A percentile compares a stretch with the other conserved stretches of the same genome.
Evolutionary conservation across 1,140 invertebrate genomes (phyloP).

Genomic region (Lasaia peninsularis): DNA sequence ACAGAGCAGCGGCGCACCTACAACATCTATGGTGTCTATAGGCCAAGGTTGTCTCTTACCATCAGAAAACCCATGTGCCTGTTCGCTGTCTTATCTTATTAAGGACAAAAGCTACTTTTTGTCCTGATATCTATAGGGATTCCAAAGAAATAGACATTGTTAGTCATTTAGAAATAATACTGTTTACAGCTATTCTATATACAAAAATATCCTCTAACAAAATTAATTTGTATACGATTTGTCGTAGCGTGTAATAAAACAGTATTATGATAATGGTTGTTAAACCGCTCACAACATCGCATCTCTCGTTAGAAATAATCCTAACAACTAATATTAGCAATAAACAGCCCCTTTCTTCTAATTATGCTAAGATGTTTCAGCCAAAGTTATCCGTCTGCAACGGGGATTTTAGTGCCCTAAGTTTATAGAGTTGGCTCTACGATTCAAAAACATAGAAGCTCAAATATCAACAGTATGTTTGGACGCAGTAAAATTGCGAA

Average conservation of each 20-base stretch:
- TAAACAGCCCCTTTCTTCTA: conserved; percentile 66
- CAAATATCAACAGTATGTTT: not conserved
- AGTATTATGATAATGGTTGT: conserved; percentile 57
- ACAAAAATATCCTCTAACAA: no score
- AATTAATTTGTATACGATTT: not conserved
- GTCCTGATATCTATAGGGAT: no score
- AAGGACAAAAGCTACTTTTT: no score
- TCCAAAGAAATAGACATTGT: no score
- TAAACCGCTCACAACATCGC: conserved; percentile 44
- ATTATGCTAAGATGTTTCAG: conserved; percentile 69
- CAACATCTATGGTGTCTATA: no score
- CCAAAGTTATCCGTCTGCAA: conserved; percentile 45
- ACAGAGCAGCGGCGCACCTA: no score
- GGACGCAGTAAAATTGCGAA: no score
- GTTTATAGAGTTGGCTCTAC: conserved; percentile 26
- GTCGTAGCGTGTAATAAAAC: conserved; percentile 10
- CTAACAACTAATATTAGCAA: conserved; percentile 72
- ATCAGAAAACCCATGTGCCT: no score
- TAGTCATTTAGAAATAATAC: no score
- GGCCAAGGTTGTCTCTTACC: no score
- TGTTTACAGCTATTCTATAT: no score
- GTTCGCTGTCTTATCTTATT: no score
- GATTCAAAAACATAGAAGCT: conserved; percentile 22
- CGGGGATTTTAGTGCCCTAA: conserved; percentile 31
- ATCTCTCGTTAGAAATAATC: conserved; percentile 53